phyloP scores from a whole-genome alignment of 2,797 vertebrate genomes.

The Taenioides sp. region DNA sequence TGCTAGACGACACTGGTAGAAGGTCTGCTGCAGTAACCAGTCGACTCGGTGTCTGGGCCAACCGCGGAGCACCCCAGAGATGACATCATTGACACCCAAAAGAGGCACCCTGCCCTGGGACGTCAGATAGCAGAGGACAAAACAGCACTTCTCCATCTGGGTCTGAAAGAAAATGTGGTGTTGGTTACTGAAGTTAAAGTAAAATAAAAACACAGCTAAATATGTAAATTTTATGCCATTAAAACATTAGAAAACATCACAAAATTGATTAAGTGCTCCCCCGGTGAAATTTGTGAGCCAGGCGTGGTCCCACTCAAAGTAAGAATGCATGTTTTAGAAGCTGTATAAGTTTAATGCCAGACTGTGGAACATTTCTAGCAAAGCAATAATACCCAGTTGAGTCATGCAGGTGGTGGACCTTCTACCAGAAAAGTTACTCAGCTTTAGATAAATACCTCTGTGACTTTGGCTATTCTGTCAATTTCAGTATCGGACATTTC shows the following conservation, averaged over 20 bases:
- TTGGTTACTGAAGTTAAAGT: neutral
- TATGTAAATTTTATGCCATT: no score
- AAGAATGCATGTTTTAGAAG: no score
- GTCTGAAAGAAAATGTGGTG: constrained; percentile 61
- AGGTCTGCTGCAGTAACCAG: constrained; percentile 86
- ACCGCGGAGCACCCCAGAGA: constrained; percentile 65
- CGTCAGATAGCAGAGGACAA: constrained; percentile 81
- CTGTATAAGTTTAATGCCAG: no score
- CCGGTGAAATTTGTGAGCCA: no score
- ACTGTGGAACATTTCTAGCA: no score
- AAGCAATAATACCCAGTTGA: no score
- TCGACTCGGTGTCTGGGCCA: constrained; percentile 71
- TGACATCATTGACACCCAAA: constrained; percentile 79
- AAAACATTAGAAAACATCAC: no score
- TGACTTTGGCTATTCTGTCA: constrained; percentile 76
- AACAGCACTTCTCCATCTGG: constrained; percentile 84
- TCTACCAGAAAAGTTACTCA: neutral
- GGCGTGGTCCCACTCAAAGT: no score
- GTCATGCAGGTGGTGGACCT: no score
- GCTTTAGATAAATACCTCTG: constrained; percentile 78
- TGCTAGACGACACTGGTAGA: constrained; percentile 87
- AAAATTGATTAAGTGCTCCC: no score
- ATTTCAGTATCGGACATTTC: constrained; percentile 88
- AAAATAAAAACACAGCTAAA: no score
- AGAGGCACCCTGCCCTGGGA: constrained; percentile 88